Evolutionary conservation across 1,140 invertebrate species (phyloP), one percentile per base, ranked within the genome.

Genomic region (Drosophila orena): DNA sequence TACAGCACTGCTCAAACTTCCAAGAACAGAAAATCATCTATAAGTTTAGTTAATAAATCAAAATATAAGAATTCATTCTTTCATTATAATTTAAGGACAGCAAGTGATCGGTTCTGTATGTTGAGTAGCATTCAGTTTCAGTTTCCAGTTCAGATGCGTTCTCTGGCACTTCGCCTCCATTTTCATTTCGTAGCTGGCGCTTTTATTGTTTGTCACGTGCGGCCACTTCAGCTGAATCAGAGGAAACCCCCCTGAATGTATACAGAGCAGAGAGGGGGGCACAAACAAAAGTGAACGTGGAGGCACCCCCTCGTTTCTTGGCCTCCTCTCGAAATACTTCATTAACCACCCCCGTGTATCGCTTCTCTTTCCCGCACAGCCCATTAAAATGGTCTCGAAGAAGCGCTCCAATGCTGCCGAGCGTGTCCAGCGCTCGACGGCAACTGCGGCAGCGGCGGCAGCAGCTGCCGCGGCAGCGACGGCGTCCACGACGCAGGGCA

Each of bases 161-260:
- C 30, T 17, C 17, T 8, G 34, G 34, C 22, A 17, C 12, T 30
- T 12, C 15, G 14, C 20, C 34, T 17, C 12, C 15, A 38, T 14
- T 14, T 38, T 14, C 17, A 30, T 40, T n/a, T 27, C 27, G 7
- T n/a, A 20, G n/a, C 27, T 68, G 64, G 43, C 44, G 43, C 44
- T 69, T 34, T 24, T 49, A 75, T 85, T 85, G 81, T 86, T 86
- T 81, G 81, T 86, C 81, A 85, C 81, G 81, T 72, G 78, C 81
- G 42, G 38, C 59, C 81, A 85, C 81, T 85, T 85, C 49, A 85
- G 78, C 69, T 54, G 68, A 69, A 79, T 74, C 52, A 58, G 35
- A 47, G 46, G 37, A 3, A 14, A 38, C 11, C 11, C 20, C 27
- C 65, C 50, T 52, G 43, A n/a, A 37, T 49, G 24, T 43, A 42